Evolutionary conservation across 2,888 invertebrate species (phyloP).

Genomic region (Suillia variegata): DNA sequence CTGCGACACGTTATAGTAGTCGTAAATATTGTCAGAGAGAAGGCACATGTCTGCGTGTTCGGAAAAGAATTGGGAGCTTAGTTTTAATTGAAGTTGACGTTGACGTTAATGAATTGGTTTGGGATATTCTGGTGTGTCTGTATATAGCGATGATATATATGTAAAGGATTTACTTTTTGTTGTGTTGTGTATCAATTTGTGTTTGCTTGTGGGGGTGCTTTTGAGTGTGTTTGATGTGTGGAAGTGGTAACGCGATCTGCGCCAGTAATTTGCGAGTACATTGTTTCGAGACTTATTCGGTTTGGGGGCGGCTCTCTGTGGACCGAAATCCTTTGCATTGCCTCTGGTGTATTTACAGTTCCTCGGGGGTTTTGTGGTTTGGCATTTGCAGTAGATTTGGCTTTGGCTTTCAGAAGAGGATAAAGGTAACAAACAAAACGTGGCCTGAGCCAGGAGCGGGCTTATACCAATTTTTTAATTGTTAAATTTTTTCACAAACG

Average conservation of each 20-base stretch:
- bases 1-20: slow-evolving; percentile 94
- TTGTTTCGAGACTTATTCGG: not conserved
- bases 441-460: slow-evolving; percentile 56
- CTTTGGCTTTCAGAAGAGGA: too few species aligned
- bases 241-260: not conserved
- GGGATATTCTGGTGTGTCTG: not conserved
- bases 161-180: too few species aligned
- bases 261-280: not conserved
- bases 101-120: slow-evolving; percentile 6
- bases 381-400: too few species aligned
- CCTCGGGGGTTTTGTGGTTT: not conserved
- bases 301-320: too few species aligned
- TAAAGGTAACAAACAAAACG: not conserved
- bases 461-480: slow-evolving; percentile 26
- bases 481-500: slow-evolving; percentile 15
- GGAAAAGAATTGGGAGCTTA: not conserved
- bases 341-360: slow-evolving; percentile 12
- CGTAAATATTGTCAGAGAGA: slow-evolving; percentile 86
- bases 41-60: slow-evolving; percentile 72
- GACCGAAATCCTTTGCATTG: too few species aligned
- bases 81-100: not conserved
- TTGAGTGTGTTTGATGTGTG: slow-evolving; percentile 12
- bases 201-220: slow-evolving; percentile 13
- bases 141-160: not conserved
- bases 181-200: slow-evolving; percentile 1